Base-by-base conservation (phyloP, 2,888 invertebrate genomes). In the Liposcelis brunnea region DNA sequence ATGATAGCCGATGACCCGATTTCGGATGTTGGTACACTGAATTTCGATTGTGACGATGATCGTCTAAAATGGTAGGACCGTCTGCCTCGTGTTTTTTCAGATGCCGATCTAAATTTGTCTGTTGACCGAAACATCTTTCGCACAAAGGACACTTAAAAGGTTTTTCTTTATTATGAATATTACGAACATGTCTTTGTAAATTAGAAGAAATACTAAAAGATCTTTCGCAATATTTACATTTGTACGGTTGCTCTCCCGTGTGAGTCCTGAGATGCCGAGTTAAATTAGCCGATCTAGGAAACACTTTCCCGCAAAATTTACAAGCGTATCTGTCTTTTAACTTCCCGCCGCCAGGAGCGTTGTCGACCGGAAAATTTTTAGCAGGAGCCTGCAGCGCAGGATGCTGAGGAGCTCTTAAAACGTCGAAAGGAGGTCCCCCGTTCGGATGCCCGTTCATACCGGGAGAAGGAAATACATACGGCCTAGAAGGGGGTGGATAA, bases 131-230 rank as follows among this genome's bases (percentile, higher is more conserved):
- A 61, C 94, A 94, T 49, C 95, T 77, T 60, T 95, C 95, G 63
- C 97, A 98, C 50, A 94, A 75, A 52, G 87, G 87, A 68, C 98
- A 98, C 62, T 93, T 86, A 69, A 97, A 95, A 18, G 95, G 95
- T 55, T 93, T 84, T 64, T 91, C 90, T 64, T 97, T 98, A 65
- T 98, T 97, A 68, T 99, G 98, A 53, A 98, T 99, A 63, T 98
- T 98, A 52, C 98, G 74, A 43, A 98, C 94, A 68, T 98, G 98
- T 47, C 98, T 76, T 62, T 97, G 95, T 49, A 98, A 74, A 61
- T 98, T 99, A 51, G 94, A 94, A 2, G 95, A 95, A 66, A 99
- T 98, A 60, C 93, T 94, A 71, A 99, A 98, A 51, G 91, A 93
- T 52, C 97, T 75, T 63, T 95, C 95, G 70, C 97, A 98, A 67